These are phyloP conservation scores for Echinometra lucunter DNA, from an alignment of 53 echinoderm and acorn worm species.

Conservation along the genomic window DNA sequence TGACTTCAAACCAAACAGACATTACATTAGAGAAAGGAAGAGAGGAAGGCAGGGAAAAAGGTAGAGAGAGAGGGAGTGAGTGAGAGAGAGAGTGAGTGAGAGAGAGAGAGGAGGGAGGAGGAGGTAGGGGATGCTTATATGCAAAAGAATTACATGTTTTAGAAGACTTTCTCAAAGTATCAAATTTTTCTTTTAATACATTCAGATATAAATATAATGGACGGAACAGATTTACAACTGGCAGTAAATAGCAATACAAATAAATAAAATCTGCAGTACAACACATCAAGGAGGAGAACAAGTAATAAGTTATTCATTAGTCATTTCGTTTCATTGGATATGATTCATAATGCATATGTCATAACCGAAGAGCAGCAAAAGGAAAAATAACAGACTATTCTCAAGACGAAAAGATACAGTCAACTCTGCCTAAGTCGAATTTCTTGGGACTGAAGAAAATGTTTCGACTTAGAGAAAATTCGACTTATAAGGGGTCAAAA, in stretches of 20 bases:
- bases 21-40: not conserved
- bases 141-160: not conserved
- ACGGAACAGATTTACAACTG: not conserved
- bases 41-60: not conserved
- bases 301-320: too few species aligned
- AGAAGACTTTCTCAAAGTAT: not conserved
- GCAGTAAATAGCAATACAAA: not conserved
- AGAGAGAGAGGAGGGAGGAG: not conserved
- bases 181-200: not conserved
- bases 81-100: not conserved
- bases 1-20: too few species aligned
- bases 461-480: too few species aligned
- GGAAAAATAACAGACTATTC: too few species aligned
- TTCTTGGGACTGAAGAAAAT: too few species aligned
- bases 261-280: not conserved
- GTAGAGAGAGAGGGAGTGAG: not conserved
- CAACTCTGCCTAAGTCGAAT: too few species aligned
- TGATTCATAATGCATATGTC: too few species aligned
- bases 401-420: too few species aligned
- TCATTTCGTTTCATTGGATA: too few species aligned
- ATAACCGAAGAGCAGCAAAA: too few species aligned
- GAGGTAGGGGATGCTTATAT: not conserved
- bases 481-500: too few species aligned
- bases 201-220: conserved; percentile 7
- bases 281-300: not conserved